Base-by-base conservation (phyloP, 2,113 vertebrate genomes). In the Cyprinodon tularosa region DNA sequence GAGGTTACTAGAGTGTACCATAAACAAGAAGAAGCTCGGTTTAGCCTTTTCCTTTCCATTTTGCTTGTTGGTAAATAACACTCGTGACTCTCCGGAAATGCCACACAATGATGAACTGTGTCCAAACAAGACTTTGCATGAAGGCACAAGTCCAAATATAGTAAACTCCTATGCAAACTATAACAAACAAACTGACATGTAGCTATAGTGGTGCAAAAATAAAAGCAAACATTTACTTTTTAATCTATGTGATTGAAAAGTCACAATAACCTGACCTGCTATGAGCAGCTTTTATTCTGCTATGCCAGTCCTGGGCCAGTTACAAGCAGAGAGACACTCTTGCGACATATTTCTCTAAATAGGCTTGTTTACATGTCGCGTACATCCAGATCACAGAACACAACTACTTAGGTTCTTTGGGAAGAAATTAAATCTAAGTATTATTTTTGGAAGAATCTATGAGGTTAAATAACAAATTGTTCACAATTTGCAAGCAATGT, bases 51-150 rank as follows among this genome's bases (percentile, higher is more conserved):
- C 50, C 40, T 29, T 44, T 57, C 50, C 20, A 0, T 57, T 57
- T 42, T 77, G 68, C 38, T 79, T 85, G 79, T 69, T 83, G 76
- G 60, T 83, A 80, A 83, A 81, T 67, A 68, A 13, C 36, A 60
- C 71, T 53, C 62, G 37, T 76, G 78, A 69, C 20, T 69, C 62
- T 71, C 50, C 20, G n/a, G 38, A 68, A 53, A 68, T 48, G 36
- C 12, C 53, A 39, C 29, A 78, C 44, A 71, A 45, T 42, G 74
- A 71, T 62, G 66, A 15, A 66, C 50, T 68, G 72, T 61, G 44
- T 68, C 15, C 6, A 40, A 12, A 80, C 42, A 65, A 77, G 77
- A 82, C 61, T 62, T 74, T 81, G 78, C n/a, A 74, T 11, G 45
- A 38, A 68, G 71, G 72, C 73, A 71, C 5, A 36, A 9, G 13